Percentiles rank a stretch among this genome's conserved stretches.
Conservation (phyloP, 2,113 vertebrate species). For the Callipepla californica region DNA sequence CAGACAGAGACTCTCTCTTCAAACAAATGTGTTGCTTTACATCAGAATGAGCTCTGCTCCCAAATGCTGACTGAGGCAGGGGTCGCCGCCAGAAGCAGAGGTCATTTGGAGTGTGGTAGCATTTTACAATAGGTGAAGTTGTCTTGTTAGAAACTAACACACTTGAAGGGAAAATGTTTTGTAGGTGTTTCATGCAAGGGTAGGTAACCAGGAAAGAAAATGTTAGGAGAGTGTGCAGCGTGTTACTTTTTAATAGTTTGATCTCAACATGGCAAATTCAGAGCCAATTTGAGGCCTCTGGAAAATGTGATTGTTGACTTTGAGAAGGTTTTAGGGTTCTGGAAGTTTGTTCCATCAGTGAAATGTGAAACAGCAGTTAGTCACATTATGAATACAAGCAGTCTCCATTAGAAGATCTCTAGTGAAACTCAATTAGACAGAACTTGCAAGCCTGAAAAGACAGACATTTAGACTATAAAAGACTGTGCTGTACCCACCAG, state of each 20-base stretch:
- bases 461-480: neutral
- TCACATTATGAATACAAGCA: neutral
- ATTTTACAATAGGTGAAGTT: neutral
- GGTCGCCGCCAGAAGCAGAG: neutral
- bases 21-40: neutral
- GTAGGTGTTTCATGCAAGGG: rapidly evolving
- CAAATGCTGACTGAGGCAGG: neutral
- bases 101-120: neutral
- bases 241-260: neutral
- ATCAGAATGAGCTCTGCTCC: neutral
- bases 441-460: neutral
- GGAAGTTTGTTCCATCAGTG: neutral
- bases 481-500: neutral
- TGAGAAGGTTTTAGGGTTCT: neutral
- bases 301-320: neutral
- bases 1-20: neutral
- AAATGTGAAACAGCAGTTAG: neutral
- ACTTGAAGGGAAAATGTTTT: rapidly evolving
- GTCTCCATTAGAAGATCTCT: neutral
- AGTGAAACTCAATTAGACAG: neutral
- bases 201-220: neutral
- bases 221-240: neutral
- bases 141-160: slow-evolving; percentile 25
- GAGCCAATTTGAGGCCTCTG: neutral
- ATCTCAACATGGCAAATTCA: neutral